Conservation (phyloP, 2,113 vertebrate genomes). For the Colius striatus region DNA sequence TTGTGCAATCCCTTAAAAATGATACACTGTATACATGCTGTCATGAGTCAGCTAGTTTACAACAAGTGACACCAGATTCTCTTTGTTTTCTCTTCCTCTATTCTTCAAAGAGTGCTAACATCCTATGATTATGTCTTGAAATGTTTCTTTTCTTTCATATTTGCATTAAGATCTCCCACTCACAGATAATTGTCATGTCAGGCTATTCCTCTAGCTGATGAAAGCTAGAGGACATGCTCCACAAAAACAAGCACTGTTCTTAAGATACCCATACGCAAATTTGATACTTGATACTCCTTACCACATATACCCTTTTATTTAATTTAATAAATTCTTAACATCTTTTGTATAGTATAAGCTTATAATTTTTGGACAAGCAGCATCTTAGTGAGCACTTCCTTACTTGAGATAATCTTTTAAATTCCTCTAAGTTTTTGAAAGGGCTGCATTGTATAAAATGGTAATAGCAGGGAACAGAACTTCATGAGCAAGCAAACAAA, state of each 20-base stretch:
- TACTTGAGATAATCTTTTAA: background rate
- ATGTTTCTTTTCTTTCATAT: background rate
- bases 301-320: background rate
- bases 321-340: background rate
- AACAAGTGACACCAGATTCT: background rate
- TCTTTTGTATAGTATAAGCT: background rate
- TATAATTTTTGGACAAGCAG: background rate
- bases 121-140: background rate
- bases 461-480: background rate
- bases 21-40: background rate
- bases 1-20: background rate
- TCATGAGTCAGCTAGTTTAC: background rate
- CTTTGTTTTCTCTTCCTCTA: background rate
- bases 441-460: background rate
- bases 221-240: background rate
- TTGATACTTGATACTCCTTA: background rate
- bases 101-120: background rate
- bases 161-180: background rate
- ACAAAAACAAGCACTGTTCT: background rate
- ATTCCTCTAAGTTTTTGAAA: background rate
- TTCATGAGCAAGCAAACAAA: background rate
- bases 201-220: background rate
- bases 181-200: background rate
- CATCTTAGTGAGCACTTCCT: background rate
- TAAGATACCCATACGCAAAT: background rate